These are phyloP conservation scores for Corbicula japonica DNA, from an alignment of 2,888 invertebrate species.

Conservation along the genomic window DNA sequence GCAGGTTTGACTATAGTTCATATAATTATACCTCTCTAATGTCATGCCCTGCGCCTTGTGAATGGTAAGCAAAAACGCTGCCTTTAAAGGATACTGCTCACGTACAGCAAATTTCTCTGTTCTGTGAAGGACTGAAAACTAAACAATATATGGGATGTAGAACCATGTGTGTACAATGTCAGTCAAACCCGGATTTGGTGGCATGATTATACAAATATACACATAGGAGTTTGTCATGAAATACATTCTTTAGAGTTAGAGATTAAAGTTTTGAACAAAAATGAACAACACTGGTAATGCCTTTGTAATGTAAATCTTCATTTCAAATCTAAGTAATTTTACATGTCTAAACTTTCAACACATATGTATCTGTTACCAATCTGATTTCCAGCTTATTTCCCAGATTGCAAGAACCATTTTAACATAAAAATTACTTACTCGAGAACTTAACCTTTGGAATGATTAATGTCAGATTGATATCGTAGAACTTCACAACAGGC, in stretches of 20 bases:
- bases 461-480: neutral
- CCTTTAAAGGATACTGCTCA: conserved; percentile 36
- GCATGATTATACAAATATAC: neutral
- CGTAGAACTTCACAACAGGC: neutral
- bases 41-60: conserved; percentile 58
- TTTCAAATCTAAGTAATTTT: neutral
- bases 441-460: conserved; percentile 22
- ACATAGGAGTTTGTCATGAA: neutral
- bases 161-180: too few species aligned
- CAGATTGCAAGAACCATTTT: neutral
- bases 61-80: conserved; percentile 39
- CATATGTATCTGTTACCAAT: too few species aligned
- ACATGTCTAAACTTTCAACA: too few species aligned
- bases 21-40: conserved; percentile 34
- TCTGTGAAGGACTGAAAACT: conserved; percentile 43
- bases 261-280: neutral
- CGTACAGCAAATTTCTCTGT: conserved; percentile 36
- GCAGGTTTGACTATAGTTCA: neutral
- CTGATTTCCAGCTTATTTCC: neutral
- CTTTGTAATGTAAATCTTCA: neutral
- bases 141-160: conserved; percentile 4
- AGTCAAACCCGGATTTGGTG: too few species aligned
- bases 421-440: neutral
- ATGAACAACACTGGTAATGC: neutral
- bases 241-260: neutral